Conservation (phyloP, 2,888 invertebrate species). For the Fragum sueziense region DNA sequence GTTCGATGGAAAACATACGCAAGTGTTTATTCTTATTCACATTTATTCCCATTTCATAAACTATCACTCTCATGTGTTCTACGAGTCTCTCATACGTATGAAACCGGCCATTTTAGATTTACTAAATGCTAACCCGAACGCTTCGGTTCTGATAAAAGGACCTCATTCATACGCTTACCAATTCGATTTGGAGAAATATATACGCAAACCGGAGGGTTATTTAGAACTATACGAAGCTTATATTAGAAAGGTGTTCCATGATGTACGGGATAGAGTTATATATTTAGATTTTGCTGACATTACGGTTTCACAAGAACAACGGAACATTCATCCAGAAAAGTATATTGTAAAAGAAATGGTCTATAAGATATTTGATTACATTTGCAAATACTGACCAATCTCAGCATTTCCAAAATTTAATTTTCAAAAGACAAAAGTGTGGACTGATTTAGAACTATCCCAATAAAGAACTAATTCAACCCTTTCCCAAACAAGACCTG, state of each 20-base stretch:
- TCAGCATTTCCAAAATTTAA: no score
- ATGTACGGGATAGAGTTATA: background rate
- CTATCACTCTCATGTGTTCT: constrained; percentile 2
- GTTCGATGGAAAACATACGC: background rate
- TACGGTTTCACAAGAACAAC: background rate
- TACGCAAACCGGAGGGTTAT: background rate
- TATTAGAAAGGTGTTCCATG: background rate
- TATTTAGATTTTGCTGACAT: background rate
- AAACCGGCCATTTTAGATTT: background rate
- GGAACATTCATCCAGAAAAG: background rate
- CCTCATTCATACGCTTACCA: background rate
- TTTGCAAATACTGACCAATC: background rate
- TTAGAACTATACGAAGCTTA: background rate
- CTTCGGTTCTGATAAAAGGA: background rate
- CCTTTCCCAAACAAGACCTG: no score
- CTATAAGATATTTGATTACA: background rate
- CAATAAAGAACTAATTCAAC: no score
- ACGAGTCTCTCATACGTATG: background rate
- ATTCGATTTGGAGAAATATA: background rate
- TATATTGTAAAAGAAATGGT: constrained; percentile 1
- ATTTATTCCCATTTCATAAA: background rate
- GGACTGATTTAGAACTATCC: no score
- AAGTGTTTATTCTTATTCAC: background rate
- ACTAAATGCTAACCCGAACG: background rate
- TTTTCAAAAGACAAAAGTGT: no score